Percentiles rank a stretch among this genome's conserved stretches.
Conservation (phyloP, 1,140 invertebrate species). For the Drosophila erecta region DNA sequence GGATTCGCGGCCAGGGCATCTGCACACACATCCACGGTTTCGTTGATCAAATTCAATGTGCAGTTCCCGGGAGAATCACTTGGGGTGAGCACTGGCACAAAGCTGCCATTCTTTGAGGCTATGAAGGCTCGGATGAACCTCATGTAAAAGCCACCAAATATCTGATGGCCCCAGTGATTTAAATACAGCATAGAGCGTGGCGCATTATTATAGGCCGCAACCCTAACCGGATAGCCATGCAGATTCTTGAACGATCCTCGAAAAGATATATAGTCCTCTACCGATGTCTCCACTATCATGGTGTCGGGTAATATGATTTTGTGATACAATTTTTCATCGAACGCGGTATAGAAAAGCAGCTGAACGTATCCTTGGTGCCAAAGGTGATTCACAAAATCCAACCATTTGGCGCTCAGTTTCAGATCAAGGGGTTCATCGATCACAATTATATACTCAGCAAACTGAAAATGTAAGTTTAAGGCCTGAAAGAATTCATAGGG, state of each 20-base stretch:
- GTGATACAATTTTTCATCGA: conserved; percentile 22
- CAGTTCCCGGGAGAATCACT: conserved; percentile 51
- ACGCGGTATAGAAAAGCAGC: conserved; percentile 29
- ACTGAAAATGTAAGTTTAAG: conserved; percentile 36
- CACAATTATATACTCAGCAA: conserved; percentile 44
- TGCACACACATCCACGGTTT: conserved; percentile 53
- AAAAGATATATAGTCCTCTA: conserved; percentile 9
- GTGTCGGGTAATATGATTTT: conserved; percentile 41
- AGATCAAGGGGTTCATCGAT: neutral
- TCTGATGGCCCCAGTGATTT: conserved; percentile 6
- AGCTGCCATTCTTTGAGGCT: conserved; percentile 33
- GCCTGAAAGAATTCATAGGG: conserved; percentile 17
- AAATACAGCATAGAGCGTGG: conserved; percentile 48
- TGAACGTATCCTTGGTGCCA: conserved; percentile 43
- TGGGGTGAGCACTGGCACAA: conserved; percentile 39
- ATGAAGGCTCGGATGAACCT: conserved; percentile 47
- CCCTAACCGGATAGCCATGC: conserved; percentile 32
- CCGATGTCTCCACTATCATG: neutral
- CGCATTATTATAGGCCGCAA: conserved; percentile 53
- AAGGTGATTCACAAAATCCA: conserved; percentile 21
- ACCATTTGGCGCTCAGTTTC: conserved; percentile 14
- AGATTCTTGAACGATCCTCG: conserved; percentile 5
- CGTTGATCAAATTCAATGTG: conserved; percentile 14
- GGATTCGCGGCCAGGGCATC: conserved; percentile 49
- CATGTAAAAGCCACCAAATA: conserved; percentile 57